Conservation (phyloP, 2,888 invertebrate genomes). For the Macaria liturata region DNA sequence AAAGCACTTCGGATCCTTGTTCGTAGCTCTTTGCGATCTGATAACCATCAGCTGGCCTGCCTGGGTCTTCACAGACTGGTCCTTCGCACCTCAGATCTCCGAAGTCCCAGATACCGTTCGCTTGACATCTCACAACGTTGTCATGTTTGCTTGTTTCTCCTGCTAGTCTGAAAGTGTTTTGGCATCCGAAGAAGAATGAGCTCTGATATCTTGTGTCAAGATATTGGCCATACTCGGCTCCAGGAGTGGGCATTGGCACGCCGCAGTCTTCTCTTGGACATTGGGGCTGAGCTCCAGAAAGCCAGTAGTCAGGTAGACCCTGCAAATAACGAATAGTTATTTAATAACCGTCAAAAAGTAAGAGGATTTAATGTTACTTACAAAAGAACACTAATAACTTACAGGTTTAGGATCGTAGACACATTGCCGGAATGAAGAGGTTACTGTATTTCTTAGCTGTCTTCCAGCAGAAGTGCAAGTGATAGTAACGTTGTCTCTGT, state of each 20-base stretch:
- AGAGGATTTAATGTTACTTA: neutral
- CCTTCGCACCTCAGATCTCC: slow-evolving; percentile 98
- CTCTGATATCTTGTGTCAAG: slow-evolving; percentile 95
- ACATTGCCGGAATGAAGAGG: slow-evolving; percentile 95
- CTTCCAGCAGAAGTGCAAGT: slow-evolving; percentile 91
- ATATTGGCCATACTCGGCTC: slow-evolving; percentile 95
- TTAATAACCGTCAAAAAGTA: neutral
- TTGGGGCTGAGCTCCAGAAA: slow-evolving; percentile 92
- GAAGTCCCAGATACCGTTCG: slow-evolving; percentile 98
- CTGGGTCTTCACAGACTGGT: slow-evolving; percentile 98
- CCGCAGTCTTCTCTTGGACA: slow-evolving; percentile 96
- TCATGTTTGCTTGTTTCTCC: slow-evolving; percentile 96
- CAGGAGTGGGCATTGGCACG: slow-evolving; percentile 94
- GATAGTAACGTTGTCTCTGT: slow-evolving; percentile 94
- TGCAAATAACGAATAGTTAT: slow-evolving; percentile 45
- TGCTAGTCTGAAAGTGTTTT: slow-evolving; percentile 96
- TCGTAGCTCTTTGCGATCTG: slow-evolving; percentile 93
- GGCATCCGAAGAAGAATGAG: slow-evolving; percentile 97
- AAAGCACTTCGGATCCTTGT: slow-evolving; percentile 95
- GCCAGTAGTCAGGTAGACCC: slow-evolving; percentile 95
- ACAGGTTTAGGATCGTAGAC: slow-evolving; percentile 96
- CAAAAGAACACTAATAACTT: slow-evolving; percentile 34
- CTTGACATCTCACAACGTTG: slow-evolving; percentile 95
- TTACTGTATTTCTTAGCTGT: slow-evolving; percentile 90
- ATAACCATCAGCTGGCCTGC: slow-evolving; percentile 95